phyloP scores from a whole-genome alignment of 1,140 invertebrate species.

The Euura lappo region DNA sequence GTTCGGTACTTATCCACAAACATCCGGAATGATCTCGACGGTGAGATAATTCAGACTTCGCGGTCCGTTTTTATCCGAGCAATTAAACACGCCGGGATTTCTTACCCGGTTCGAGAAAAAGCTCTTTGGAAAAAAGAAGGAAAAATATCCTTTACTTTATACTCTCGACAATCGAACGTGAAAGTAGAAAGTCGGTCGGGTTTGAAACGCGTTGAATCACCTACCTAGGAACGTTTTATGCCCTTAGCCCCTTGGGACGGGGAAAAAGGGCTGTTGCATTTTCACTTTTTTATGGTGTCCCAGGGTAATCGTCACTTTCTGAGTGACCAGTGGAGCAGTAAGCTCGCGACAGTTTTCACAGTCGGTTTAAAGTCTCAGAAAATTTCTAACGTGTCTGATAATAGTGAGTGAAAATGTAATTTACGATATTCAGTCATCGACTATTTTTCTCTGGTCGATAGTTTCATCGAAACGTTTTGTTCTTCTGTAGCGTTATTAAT shows the following conservation, averaged over 20 bases:
- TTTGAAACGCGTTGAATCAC: neutral
- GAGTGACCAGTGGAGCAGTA: neutral
- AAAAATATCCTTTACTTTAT: neutral
- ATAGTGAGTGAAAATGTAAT: no score
- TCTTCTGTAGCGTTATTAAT: neutral
- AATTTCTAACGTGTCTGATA: no score
- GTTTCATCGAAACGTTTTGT: neutral
- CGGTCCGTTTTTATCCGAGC: no score
- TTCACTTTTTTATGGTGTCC: neutral
- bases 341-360: neutral
- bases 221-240: neutral
- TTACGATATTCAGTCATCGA: no score
- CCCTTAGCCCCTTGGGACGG: neutral
- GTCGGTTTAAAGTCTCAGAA: no score
- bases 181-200: constrained; percentile 2
- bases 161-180: neutral
- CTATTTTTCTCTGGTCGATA: neutral
- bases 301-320: neutral
- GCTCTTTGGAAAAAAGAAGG: neutral
- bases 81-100: no score
- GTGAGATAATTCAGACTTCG: neutral
- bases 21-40: neutral
- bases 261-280: neutral
- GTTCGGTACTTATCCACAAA: neutral
- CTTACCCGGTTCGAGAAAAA: no score